Conservation (phyloP, 2,888 invertebrate species). For the Meganola albula region DNA sequence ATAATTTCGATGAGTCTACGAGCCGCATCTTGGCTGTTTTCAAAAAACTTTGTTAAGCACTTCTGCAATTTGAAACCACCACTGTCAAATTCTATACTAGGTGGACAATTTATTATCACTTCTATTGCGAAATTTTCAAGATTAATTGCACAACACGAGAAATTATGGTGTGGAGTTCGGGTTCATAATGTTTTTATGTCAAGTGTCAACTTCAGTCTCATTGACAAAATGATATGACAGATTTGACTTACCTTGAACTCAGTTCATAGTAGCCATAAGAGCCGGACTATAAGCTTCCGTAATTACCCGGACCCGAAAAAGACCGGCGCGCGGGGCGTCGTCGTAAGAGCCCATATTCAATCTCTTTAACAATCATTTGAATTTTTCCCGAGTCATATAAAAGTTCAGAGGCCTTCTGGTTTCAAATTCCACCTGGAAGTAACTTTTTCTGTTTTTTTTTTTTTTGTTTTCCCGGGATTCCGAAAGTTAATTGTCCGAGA, state of each 20-base stretch:
- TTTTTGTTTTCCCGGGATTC: no score
- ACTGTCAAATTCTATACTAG: constrained; percentile 16
- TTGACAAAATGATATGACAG: background rate
- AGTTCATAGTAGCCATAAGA: no score
- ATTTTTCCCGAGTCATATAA: no score
- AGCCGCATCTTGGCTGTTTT: constrained; percentile 70
- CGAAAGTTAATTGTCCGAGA: no score
- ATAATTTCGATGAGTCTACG: constrained; percentile 75
- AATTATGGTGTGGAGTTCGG: constrained; percentile 26
- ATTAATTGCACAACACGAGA: constrained; percentile 50
- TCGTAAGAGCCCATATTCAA: no score
- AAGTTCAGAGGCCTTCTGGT: no score
- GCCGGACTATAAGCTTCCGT: no score
- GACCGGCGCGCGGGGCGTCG: background rate
- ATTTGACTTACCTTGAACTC: background rate
- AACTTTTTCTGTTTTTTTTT: no score
- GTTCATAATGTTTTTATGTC: constrained; percentile 26
- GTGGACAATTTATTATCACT: constrained; percentile 13
- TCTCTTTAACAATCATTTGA: no score
- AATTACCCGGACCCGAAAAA: no score
- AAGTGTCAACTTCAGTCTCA: background rate
- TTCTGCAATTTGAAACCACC: constrained; percentile 4
- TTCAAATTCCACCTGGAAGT: no score
- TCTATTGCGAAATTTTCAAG: constrained; percentile 30
- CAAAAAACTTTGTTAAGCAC: constrained; percentile 5